phyloP scores from a whole-genome alignment of 2,888 invertebrate genomes.

The Empis livida region DNA sequence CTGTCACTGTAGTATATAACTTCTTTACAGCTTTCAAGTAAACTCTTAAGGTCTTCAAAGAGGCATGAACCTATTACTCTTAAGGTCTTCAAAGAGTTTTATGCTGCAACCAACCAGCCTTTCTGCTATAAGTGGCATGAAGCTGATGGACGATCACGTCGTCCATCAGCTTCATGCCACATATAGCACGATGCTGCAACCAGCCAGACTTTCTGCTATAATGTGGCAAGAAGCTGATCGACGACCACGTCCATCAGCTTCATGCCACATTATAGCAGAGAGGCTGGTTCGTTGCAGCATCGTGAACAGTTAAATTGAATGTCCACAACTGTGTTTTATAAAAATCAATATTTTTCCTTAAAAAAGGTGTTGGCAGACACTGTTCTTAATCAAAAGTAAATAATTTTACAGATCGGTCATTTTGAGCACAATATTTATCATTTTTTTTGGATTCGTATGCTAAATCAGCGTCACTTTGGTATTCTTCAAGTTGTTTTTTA shows the following conservation, averaged over 20 bases:
- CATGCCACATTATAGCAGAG: conserved; percentile 3
- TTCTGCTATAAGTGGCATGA: too few species aligned
- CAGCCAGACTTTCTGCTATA: too few species aligned
- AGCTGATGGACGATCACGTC: too few species aligned
- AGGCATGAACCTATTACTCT: conserved; percentile 1
- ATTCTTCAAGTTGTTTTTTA: conserved; percentile 2
- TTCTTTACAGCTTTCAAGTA: not conserved
- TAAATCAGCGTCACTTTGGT: conserved; percentile 1
- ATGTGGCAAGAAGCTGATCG: too few species aligned
- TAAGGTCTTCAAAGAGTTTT: too few species aligned
- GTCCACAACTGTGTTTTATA: conserved; percentile 2
- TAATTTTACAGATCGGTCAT: not conserved
- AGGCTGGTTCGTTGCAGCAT: not conserved
- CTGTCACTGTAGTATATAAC: conserved; percentile 2
- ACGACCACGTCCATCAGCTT: not conserved
- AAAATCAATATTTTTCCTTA: not conserved
- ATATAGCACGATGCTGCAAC: too few species aligned
- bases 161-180: too few species aligned
- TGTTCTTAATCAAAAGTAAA: conserved; percentile 4
- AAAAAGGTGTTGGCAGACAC: conserved; percentile 1
- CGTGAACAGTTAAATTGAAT: conserved; percentile 1
- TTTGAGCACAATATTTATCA: not conserved
- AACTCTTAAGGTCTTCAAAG: not conserved
- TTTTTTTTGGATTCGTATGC: conserved; percentile 4
- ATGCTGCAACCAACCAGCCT: too few species aligned